These are phyloP conservation scores for Callimorpha dominula DNA, from an alignment of 2,888 invertebrate species.

Conservation along the genomic window DNA sequence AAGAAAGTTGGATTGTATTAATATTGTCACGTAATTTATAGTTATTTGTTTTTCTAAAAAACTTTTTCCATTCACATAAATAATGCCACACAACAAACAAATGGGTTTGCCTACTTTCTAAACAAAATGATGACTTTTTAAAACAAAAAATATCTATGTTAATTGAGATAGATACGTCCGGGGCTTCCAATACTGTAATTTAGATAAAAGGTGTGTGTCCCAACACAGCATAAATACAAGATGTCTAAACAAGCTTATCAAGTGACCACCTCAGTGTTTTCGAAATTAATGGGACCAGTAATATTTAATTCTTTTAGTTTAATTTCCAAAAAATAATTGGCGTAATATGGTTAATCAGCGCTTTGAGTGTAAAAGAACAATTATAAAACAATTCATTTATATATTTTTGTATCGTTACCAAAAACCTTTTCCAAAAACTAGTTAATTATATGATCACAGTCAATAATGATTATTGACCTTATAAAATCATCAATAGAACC, in stretches of 20 bases:
- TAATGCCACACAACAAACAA: conserved; percentile 32
- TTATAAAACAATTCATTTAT: conserved; percentile 48
- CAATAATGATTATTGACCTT: conserved; percentile 84
- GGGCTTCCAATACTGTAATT: conserved; percentile 82
- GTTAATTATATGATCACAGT: conserved; percentile 82
- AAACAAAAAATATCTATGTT: conserved; percentile 61
- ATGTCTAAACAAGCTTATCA: conserved; percentile 80
- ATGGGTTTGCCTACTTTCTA: conserved; percentile 45
- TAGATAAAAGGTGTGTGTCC: conserved; percentile 78
- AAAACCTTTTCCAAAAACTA: conserved; percentile 71
- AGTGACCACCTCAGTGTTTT: conserved; percentile 79
- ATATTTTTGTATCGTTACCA: conserved; percentile 38
- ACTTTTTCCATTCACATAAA: conserved; percentile 20
- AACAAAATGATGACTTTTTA: conserved; percentile 39
- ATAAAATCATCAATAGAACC: conserved; percentile 84
- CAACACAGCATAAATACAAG: conserved; percentile 79
- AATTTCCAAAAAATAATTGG: conserved; percentile 46
- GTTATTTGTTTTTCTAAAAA: conserved; percentile 15
- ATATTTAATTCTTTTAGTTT: conserved; percentile 63
- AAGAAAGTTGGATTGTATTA: conserved; percentile 2
- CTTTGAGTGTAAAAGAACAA: conserved; percentile 50
- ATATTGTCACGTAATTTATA: conserved; percentile 15
- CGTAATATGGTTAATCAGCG: conserved; percentile 54
- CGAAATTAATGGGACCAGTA: conserved; percentile 76
- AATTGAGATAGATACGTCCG: conserved; percentile 75